phyloP scores from a whole-genome alignment of 1,140 invertebrate species.

The Onthophagus taurus region DNA sequence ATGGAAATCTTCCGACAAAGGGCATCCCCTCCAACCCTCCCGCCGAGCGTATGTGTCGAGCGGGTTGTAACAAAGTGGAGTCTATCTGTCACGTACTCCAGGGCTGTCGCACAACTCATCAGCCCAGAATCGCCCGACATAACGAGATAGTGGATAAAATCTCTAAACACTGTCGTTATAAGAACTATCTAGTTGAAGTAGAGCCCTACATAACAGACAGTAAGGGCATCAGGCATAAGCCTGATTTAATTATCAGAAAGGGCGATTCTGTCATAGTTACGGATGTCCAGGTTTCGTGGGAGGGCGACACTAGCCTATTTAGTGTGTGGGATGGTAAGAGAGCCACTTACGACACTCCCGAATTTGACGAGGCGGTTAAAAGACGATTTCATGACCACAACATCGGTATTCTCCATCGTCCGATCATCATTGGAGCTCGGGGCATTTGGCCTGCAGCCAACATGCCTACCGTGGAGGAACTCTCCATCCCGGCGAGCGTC shows the following conservation, averaged over 20 bases:
- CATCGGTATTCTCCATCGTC: neutral
- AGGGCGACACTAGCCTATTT: neutral
- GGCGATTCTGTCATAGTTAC: neutral
- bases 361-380: constrained; percentile 1
- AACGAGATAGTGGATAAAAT: constrained; percentile 10
- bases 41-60: neutral
- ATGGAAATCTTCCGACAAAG: constrained; percentile 14
- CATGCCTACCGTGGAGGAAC: neutral
- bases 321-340: constrained; percentile 1
- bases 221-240: constrained; percentile 7
- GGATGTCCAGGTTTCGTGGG: constrained; percentile 12
- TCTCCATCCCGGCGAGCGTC: neutral
- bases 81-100: constrained; percentile 16
- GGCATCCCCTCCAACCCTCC: constrained; percentile 9
- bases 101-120: constrained; percentile 2
- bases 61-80: constrained; percentile 10
- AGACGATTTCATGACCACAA: neutral
- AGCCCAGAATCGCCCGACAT: constrained; percentile 12
- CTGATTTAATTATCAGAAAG: neutral
- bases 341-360: neutral
- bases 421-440: constrained; percentile 10
- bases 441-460: constrained; percentile 11
- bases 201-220: constrained; percentile 13
- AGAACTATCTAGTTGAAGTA: constrained; percentile 4
- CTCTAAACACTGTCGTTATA: neutral